Evolutionary conservation across 2,113 vertebrate species (phyloP).

Genomic region (Falcunculus frontatus): DNA sequence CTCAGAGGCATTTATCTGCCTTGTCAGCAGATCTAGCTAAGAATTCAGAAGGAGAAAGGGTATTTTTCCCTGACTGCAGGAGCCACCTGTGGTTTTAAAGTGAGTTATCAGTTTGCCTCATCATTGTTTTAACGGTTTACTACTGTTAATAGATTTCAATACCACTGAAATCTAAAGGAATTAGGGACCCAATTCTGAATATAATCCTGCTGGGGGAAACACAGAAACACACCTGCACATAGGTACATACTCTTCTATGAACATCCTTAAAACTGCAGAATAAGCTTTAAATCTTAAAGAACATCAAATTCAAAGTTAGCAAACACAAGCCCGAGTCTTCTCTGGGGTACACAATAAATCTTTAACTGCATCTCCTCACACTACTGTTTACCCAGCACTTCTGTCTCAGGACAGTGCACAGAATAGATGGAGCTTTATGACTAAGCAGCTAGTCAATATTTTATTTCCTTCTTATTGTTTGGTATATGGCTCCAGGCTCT

Average conservation of each 20-base stretch:
- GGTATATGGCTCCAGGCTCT: not conserved
- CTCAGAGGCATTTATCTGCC: not conserved
- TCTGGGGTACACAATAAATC: not conserved
- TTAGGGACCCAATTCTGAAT: not conserved
- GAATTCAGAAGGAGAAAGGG: not conserved
- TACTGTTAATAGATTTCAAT: not conserved
- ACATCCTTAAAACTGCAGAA: not conserved
- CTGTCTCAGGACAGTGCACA: not conserved
- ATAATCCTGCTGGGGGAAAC: not conserved
- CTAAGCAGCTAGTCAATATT: conserved; percentile 19
- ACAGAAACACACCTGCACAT: not conserved
- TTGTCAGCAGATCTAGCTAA: not conserved
- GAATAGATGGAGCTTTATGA: not conserved
- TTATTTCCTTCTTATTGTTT: conserved; percentile 13
- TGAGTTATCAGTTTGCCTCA: not conserved
- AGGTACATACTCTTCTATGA: not conserved
- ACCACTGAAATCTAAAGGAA: not conserved
- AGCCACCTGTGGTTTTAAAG: not conserved
- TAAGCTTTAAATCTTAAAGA: not conserved
- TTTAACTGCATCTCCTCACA: not conserved
- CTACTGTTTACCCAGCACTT: not conserved
- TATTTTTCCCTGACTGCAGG: not conserved
- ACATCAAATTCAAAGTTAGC: not conserved
- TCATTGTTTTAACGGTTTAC: not conserved
- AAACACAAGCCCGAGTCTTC: not conserved